Conservation (phyloP, 2,888 invertebrate genomes). For the Cataglyphis albicans region DNA sequence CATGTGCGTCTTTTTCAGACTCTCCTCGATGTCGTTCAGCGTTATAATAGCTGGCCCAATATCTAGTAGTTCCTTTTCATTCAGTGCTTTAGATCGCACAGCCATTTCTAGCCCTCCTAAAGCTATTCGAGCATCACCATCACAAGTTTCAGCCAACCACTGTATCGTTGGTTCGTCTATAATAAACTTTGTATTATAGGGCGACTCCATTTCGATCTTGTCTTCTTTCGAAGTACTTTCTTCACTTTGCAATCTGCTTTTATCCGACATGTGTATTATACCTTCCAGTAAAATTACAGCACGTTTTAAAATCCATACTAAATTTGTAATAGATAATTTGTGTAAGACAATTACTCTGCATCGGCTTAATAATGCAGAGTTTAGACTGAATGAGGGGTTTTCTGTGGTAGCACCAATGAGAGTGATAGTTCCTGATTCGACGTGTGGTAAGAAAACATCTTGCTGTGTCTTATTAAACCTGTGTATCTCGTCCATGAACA, state of each 20-base stretch:
- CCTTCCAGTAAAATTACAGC: conserved; percentile 87
- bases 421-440: conserved; percentile 92
- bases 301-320: conserved; percentile 88
- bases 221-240: conserved; percentile 4
- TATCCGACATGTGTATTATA: conserved; percentile 60
- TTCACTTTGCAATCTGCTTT: background rate
- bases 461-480: conserved; percentile 94
- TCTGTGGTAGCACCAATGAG: conserved; percentile 95
- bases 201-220: conserved; percentile 42
- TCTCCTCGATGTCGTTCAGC: conserved; percentile 90
- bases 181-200: conserved; percentile 74
- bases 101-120: conserved; percentile 92
- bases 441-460: conserved; percentile 92
- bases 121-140: conserved; percentile 94
- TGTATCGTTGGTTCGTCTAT: conserved; percentile 89
- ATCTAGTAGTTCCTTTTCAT: conserved; percentile 67
- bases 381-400: conserved; percentile 95
- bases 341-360: conserved; percentile 92
- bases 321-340: conserved; percentile 89
- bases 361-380: conserved; percentile 92
- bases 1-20: conserved; percentile 92
- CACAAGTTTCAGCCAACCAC: conserved; percentile 92
- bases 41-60: conserved; percentile 87
- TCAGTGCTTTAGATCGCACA: conserved; percentile 87
- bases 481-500: conserved; percentile 96